These are phyloP conservation scores for Brachymystax lenok DNA, from an alignment of 2,797 vertebrate genomes.

Conservation along the genomic window DNA sequence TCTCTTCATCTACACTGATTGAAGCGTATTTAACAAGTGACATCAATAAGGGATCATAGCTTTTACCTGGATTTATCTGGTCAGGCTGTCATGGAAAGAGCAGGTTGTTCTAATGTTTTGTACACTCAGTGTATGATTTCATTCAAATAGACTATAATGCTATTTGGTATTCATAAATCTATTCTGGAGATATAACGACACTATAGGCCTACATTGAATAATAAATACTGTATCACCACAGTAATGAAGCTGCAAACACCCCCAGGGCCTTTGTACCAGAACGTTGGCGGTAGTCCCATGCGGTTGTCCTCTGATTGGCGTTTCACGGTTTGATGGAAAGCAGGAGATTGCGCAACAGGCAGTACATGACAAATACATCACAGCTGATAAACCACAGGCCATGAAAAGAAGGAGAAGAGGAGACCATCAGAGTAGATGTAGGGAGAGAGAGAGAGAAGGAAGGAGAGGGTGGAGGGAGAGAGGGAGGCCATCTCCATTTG, in stretches of 20 bases:
- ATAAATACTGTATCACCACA: no score
- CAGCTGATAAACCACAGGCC: slow-evolving; percentile 30
- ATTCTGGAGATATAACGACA: slow-evolving; percentile 29
- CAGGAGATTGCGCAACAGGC: slow-evolving; percentile 11
- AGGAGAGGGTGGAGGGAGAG: neutral
- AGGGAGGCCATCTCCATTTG: neutral
- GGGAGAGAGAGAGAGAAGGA: slow-evolving; percentile 35
- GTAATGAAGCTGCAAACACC: no score
- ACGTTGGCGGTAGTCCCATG: no score
- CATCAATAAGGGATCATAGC: no score
- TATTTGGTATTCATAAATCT: slow-evolving; percentile 44
- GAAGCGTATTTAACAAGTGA: no score
- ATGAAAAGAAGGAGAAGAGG: slow-evolving; percentile 31
- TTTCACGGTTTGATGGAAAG: slow-evolving; percentile 41
- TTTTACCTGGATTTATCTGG: no score
- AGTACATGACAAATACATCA: slow-evolving; percentile 50
- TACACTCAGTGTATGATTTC: slow-evolving; percentile 12
- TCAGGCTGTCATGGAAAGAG: no score
- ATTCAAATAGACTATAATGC: slow-evolving; percentile 28
- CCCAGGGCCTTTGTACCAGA: no score
- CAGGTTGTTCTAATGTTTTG: no score
- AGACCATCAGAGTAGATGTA: neutral
- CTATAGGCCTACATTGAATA: no score
- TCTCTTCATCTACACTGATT: no score
- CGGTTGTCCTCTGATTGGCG: slow-evolving; percentile 16